These are phyloP conservation scores for Pachypanchax playfairii DNA, from an alignment of 2,113 vertebrate genomes.

Conservation along the genomic window DNA sequence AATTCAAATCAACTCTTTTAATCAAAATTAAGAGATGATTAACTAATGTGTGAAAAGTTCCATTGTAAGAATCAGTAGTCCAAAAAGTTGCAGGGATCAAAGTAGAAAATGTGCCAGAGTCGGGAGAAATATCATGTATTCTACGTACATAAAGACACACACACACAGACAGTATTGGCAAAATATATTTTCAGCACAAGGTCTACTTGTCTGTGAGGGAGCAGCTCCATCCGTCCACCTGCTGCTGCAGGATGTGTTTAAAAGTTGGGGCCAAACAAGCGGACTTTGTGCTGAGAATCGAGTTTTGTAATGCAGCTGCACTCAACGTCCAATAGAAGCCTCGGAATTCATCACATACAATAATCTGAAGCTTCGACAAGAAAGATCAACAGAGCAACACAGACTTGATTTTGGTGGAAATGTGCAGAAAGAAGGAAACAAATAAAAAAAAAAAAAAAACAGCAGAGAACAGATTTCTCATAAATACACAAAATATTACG, in stretches of 20 bases:
- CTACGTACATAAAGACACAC: constrained; percentile 54
- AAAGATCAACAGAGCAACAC: constrained; percentile 35
- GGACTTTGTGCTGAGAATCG: constrained; percentile 31
- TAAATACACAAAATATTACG: constrained; percentile 39
- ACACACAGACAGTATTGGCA: constrained; percentile 46
- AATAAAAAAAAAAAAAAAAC: constrained; percentile 19
- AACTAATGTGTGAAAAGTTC: constrained; percentile 5
- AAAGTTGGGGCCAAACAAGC: constrained; percentile 23
- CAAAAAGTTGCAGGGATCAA: constrained; percentile 3
- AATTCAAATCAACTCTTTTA: neutral
- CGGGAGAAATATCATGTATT: constrained; percentile 31
- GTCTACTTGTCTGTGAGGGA: constrained; percentile 14
- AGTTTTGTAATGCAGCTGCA: constrained; percentile 27
- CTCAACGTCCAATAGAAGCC: constrained; percentile 9
- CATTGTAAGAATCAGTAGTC: constrained; percentile 12
- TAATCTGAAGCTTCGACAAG: constrained; percentile 41
- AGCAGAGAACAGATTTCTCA: constrained; percentile 17
- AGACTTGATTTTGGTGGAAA: constrained; percentile 28
- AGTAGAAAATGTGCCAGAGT: constrained; percentile 37
- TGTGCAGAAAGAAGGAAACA: constrained; percentile 27
- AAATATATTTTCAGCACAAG: constrained; percentile 34
- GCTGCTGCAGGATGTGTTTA: neutral
- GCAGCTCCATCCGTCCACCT: neutral
- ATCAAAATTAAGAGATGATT: neutral
- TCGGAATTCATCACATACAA: constrained; percentile 44